Percentiles rank a stretch among this genome's conserved stretches.
These are phyloP conservation scores for Pandemis heparana DNA, from an alignment of 2,888 invertebrate genomes.

Conservation along the genomic window DNA sequence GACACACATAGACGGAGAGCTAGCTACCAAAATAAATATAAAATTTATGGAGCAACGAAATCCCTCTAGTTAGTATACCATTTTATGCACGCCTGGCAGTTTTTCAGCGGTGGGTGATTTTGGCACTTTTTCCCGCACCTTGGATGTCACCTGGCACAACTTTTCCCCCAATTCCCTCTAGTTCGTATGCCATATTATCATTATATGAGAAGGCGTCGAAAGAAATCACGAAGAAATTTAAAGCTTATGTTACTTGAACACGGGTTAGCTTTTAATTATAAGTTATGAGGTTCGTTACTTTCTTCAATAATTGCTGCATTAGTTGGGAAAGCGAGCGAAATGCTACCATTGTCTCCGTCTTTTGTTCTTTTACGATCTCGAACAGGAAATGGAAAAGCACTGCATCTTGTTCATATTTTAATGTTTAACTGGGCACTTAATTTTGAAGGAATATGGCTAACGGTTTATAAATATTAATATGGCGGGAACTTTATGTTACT, in stretches of 20 bases:
- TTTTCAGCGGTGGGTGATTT: too few species aligned
- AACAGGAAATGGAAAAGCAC: constrained; percentile 4
- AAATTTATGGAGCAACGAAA: too few species aligned
- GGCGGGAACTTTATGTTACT: not conserved
- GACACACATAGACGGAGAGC: too few species aligned
- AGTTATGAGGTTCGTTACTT: constrained; percentile 31
- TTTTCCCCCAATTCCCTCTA: too few species aligned
- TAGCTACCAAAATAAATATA: too few species aligned
- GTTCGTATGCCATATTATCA: not conserved
- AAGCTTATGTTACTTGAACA: constrained; percentile 15
- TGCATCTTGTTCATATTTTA: constrained; percentile 3
- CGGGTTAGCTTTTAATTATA: constrained; percentile 31
- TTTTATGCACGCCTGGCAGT: too few species aligned
- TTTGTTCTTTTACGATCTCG: constrained; percentile 7
- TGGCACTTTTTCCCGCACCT: too few species aligned
- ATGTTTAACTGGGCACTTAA: not conserved
- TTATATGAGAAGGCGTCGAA: not conserved
- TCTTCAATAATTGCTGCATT: constrained; percentile 33
- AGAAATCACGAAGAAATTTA: constrained; percentile 7
- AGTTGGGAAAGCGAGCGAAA: constrained; percentile 28
- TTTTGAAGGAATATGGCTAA: not conserved
- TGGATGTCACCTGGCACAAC: too few species aligned
- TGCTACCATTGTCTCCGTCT: constrained; percentile 27
- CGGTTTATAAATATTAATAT: not conserved
- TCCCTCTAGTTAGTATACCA: too few species aligned